A percentile compares a stretch with the other conserved stretches of the same genome.
Conservation (phyloP, 2,797 vertebrate genomes). For the Myotis myotis region DNA sequence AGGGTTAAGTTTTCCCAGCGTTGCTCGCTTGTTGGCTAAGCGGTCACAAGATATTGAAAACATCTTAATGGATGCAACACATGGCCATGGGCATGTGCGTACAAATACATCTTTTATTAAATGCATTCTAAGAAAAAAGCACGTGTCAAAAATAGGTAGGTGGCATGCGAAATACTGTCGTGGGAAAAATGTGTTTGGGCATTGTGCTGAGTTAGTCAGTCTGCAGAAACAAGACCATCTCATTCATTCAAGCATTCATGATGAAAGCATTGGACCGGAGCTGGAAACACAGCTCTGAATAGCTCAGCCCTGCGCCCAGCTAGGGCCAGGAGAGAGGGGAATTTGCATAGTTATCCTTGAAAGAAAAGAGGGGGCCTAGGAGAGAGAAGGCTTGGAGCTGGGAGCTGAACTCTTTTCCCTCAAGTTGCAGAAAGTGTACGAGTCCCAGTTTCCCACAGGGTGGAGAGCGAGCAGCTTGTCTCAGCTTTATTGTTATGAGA, state of each 20-base stretch:
- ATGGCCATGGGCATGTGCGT: background rate
- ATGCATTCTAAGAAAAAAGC: background rate
- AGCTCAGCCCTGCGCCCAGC: background rate
- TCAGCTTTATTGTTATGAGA: constrained; percentile 56
- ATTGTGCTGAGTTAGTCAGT: background rate
- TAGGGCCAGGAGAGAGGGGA: background rate
- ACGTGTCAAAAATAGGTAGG: background rate
- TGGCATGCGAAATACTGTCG: background rate
- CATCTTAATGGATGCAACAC: background rate
- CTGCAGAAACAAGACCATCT: background rate
- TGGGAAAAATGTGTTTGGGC: constrained; percentile 44
- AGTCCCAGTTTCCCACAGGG: constrained; percentile 11
- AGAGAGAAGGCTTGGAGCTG: background rate
- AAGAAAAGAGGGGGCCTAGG: background rate
- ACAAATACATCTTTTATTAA: background rate
- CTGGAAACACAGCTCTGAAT: constrained; percentile 24
- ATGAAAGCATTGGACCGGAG: constrained; percentile 44
- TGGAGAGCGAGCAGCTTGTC: background rate
- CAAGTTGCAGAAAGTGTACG: background rate
- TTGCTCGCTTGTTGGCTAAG: background rate
- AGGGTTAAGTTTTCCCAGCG: background rate
- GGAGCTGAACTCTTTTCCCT: background rate
- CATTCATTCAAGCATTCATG: constrained; percentile 50
- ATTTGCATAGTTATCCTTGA: constrained; percentile 45
- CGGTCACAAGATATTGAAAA: background rate